Conservation (phyloP, 2,797 vertebrate genomes). For the Hipposideros larvatus region DNA sequence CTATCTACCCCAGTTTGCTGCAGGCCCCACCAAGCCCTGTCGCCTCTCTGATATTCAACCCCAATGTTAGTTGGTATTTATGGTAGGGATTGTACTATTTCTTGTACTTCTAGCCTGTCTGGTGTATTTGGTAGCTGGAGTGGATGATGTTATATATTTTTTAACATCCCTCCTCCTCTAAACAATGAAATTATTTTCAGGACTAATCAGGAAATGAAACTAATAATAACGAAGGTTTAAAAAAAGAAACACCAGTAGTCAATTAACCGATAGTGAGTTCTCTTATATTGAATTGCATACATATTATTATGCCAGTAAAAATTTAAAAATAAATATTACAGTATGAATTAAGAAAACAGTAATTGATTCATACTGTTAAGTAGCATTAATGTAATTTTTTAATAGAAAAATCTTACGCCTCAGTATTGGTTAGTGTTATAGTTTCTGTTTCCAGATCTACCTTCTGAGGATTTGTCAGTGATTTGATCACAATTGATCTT, state of each 20-base stretch:
- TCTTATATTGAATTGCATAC: conserved; percentile 42
- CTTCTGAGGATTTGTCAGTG: background rate
- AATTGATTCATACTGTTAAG: background rate
- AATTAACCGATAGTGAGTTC: conserved; percentile 10
- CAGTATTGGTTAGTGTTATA: background rate
- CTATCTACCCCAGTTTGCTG: accelerated
- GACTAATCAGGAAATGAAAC: conserved; percentile 57
- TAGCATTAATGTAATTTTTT: background rate
- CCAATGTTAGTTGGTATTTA: accelerated
- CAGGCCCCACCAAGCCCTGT: background rate
- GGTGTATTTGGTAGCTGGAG: background rate
- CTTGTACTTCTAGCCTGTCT: background rate
- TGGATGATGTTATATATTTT: background rate
- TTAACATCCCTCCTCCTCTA: background rate
- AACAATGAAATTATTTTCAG: conserved; percentile 37
- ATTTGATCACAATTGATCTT: background rate
- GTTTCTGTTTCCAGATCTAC: background rate
- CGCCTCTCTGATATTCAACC: background rate
- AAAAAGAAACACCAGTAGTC: background rate
- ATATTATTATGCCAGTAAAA: background rate
- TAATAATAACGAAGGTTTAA: background rate
- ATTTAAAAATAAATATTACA: background rate
- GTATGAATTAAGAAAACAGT: background rate
- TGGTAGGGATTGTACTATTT: accelerated
- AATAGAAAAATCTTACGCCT: background rate